A percentile compares a stretch with the other conserved stretches of the same genome.
Conservation (phyloP, 2,888 invertebrate genomes). For the Eristalis arbustorum region DNA sequence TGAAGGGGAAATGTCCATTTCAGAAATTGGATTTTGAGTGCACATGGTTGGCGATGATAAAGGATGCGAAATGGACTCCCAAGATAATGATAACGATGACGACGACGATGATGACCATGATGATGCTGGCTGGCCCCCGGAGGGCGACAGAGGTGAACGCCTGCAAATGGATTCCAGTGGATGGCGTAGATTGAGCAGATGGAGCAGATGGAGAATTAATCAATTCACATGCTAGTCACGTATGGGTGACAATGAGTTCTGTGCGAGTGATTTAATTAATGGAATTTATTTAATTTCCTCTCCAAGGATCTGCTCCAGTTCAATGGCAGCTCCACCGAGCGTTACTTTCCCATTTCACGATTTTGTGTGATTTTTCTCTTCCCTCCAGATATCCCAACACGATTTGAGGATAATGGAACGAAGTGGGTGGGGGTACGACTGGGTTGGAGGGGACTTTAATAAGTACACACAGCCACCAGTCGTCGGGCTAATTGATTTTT, state of each 20-base stretch:
- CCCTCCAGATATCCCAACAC: not conserved
- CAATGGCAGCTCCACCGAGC: not conserved
- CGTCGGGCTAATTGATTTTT: slow-evolving; percentile 8
- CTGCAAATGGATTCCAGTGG: not conserved
- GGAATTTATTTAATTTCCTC: slow-evolving; percentile 53
- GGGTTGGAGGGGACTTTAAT: not conserved
- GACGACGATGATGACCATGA: slow-evolving; percentile 26
- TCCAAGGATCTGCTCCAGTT: not conserved
- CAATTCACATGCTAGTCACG: slow-evolving; percentile 58
- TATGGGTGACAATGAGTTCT: slow-evolving; percentile 56
- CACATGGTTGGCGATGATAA: slow-evolving; percentile 53
- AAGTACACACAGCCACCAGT: not conserved
- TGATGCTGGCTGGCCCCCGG: not conserved
- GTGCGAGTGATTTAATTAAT: slow-evolving; percentile 58
- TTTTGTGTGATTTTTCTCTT: not conserved
- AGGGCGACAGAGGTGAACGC: not conserved
- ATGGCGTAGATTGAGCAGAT: not conserved
- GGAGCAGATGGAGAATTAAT: slow-evolving; percentile 7
- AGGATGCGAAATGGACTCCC: slow-evolving; percentile 45
- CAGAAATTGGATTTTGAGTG: slow-evolving; percentile 62
- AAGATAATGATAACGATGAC: slow-evolving; percentile 37
- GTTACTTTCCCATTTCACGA: not conserved
- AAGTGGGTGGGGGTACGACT: no score
- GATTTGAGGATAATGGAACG: not conserved
- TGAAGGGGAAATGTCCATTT: slow-evolving; percentile 32